Evolutionary conservation across 1,140 invertebrate species (phyloP), one percentile per base, ranked within the genome.

Genomic region (Lepidostoma basale): DNA sequence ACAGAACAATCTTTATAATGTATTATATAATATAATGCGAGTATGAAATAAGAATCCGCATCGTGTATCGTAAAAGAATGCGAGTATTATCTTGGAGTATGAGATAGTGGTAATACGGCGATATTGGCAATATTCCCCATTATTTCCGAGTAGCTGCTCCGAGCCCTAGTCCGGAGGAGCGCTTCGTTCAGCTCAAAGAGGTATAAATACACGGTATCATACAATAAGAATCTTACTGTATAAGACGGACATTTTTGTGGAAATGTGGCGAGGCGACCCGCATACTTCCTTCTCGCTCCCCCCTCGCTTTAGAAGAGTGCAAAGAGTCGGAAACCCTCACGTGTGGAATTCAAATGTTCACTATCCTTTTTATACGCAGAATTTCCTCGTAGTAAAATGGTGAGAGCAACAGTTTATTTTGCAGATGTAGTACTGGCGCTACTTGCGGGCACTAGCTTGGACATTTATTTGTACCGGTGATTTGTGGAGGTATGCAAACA

Each of bases 401-500:
- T 23, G 20, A 49, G 25, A 49, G 45, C 45, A 49, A 49, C 45
- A 49, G 45, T 49, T 49, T 25, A 49, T 49, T 49, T 49, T 12
- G 22, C 18, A 23, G 45, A 23, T 20, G 20, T 16, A 10, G 3
- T 16, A 10, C 44, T 16, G 44, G 42, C 42, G 42, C n/a, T n/a
- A 5, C 2, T 5, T 20, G 44, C 3, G 12, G 42, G 20, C 18
- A 23, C 44, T 47, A 16, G 44, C 16, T 22, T 49, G 45, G 45
- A 49, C 45, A 23, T 49, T 49, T 49, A 49, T 49, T 49, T 49
- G 22, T 22, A 49, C 45, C 45, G 45, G 45, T 49, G 45, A 49
- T 49, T 49, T 49, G 45, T 49, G 45, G 20, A 49, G 22, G 22
- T 49, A 49, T 49, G 45, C 45, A 49, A 49, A 49, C 45, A 49